phyloP scores from a whole-genome alignment of 1,140 invertebrate genomes.

The Ceratina calcarata region DNA sequence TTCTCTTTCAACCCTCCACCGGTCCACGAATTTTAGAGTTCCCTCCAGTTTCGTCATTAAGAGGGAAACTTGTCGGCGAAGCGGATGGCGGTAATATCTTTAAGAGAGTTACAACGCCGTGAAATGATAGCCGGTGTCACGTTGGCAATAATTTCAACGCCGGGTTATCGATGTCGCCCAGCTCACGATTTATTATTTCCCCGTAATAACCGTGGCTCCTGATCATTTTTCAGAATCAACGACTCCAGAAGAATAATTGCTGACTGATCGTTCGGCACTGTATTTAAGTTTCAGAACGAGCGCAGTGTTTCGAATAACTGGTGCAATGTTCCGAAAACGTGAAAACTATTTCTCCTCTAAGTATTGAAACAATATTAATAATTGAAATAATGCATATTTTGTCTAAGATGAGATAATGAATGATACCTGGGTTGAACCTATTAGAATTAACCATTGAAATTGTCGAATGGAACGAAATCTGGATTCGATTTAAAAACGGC shows the following conservation, averaged over 20 bases:
- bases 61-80: conserved; percentile 63
- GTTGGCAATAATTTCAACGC: conserved; percentile 40
- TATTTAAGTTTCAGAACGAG: neutral
- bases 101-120: conserved; percentile 39
- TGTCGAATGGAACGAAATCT: no score
- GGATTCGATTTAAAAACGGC: neutral
- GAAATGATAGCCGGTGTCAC: conserved; percentile 34
- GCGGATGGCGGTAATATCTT: conserved; percentile 50
- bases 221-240: neutral
- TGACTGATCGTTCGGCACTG: neutral
- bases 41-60: conserved; percentile 70
- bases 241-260: conserved; percentile 5
- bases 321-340: neutral
- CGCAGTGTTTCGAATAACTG: neutral
- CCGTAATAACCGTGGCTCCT: conserved; percentile 2
- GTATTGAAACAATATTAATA: no score
- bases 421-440: neutral
- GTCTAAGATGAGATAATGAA: no score
- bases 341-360: neutral
- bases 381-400: no score
- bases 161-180: conserved; percentile 29
- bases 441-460: neutral
- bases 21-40: conserved; percentile 64
- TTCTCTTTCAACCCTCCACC: conserved; percentile 10
- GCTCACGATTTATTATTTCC: conserved; percentile 24